Evolutionary conservation across 1,140 invertebrate species (phyloP), one percentile per base, ranked within the genome.

Genomic region (Brachionus plicatilis): DNA sequence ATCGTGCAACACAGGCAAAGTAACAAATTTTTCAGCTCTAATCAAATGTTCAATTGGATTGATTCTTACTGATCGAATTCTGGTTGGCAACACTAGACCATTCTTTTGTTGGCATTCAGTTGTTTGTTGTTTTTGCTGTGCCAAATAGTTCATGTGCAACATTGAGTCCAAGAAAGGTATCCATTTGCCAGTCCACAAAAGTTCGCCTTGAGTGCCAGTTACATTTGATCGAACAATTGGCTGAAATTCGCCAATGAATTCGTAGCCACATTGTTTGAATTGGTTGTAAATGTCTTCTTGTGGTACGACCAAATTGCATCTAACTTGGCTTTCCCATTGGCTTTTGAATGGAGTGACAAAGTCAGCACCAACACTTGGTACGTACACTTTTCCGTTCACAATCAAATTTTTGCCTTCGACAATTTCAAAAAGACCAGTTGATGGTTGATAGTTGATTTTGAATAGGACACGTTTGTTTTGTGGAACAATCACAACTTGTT

Each of bases 101-200:
- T 0, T 24, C 6, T 37, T 37, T 37, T 37, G 33, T 37, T 37
- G 33, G 20, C 12, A 45, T 20, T 45, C 27, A 14, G 29, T 1
- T 50, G 43, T 24, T 50, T 85, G 93, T 92, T 85, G 93, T 92
- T 2, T 84, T 65, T 53, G 93, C 50, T 76, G 72, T 33, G 45
- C 92, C 29, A 97, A 89, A 85, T 98, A 94, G 65, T 92, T 92
- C 85, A 96, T 95, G 88, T 99, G 96, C 20, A 99, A 91, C 93
- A 98, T 95, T 0, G 95, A 96, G 87, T 99, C 96, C 87, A 98
- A 93, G 88, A 93, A 98, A 9, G 95, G 93, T 70, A 97, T 93
- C 96, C 96, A 98, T 88, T 97, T 94, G 75, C 93, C 92, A 24
- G 92, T 91, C 96, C 96, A 98, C 82, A 92, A 88, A 33, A 89